Evolutionary conservation across 2,888 invertebrate genomes (phyloP).

Genomic region (Criorhina ranunculi): DNA sequence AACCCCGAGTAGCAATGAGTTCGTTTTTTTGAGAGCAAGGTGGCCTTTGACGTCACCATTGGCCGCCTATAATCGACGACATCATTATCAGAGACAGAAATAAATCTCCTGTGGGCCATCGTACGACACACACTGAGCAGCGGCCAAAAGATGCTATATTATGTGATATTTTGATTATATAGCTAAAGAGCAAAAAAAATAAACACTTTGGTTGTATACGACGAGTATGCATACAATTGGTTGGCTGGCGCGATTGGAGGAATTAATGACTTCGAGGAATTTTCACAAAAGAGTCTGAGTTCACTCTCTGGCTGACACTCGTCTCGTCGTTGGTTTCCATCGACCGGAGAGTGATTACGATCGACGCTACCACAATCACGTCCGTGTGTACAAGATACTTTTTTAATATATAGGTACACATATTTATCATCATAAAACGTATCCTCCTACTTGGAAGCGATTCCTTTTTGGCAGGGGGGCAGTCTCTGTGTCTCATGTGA

Average conservation of each 20-base stretch:
- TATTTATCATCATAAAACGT: constrained; percentile 38
- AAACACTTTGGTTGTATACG: constrained; percentile 36
- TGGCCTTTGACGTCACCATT: constrained; percentile 81
- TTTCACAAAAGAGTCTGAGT: constrained; percentile 19
- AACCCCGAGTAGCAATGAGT: constrained; percentile 35
- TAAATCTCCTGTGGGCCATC: constrained; percentile 73
- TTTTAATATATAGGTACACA: constrained; percentile 18
- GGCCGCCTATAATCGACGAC: constrained; percentile 73
- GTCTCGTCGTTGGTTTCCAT: constrained; percentile 12
- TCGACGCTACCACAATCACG: constrained; percentile 18
- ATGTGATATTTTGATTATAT: not conserved
- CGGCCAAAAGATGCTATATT: constrained; percentile 11
- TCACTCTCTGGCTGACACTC: constrained; percentile 11
- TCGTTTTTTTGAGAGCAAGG: constrained; percentile 78
- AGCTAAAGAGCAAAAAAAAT: constrained; percentile 62
- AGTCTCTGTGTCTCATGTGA: not conserved
- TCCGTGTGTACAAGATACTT: not conserved
- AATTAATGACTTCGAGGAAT: constrained; percentile 29
- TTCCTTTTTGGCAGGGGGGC: not conserved
- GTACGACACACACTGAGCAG: constrained; percentile 58
- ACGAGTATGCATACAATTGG: constrained; percentile 10
- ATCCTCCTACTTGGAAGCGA: not conserved
- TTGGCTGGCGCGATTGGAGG: constrained; percentile 6
- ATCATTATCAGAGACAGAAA: constrained; percentile 71
- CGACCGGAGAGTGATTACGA: constrained; percentile 11